Evolutionary conservation across 2,113 vertebrate species (phyloP).

Genomic region (Syngnathus scovelli): DNA sequence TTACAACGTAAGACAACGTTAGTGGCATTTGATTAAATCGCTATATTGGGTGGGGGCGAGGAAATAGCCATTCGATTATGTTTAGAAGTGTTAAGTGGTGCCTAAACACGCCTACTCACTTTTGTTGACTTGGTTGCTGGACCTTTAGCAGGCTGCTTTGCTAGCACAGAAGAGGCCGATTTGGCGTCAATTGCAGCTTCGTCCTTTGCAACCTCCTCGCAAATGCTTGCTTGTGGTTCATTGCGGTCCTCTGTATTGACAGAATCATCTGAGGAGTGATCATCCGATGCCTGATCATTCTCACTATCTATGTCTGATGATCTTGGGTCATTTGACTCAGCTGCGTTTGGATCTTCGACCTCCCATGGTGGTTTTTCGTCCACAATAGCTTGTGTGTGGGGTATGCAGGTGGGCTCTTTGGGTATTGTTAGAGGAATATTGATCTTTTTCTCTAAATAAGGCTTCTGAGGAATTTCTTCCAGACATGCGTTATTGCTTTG

Average conservation of each 20-base stretch:
- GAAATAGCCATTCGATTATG: too few relatives aligned
- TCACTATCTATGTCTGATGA: constrained; percentile 35
- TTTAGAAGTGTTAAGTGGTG: too few relatives aligned
- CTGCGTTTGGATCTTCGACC: neutral
- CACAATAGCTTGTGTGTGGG: constrained; percentile 31
- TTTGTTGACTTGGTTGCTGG: constrained; percentile 9
- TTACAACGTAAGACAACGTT: too few relatives aligned
- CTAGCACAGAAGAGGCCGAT: neutral
- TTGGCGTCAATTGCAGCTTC: neutral
- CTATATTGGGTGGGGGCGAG: too few relatives aligned
- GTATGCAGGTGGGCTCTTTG: neutral
- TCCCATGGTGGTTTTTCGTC: constrained; percentile 52
- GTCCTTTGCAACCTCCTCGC: neutral
- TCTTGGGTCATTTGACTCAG: constrained; percentile 3
- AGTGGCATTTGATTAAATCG: too few relatives aligned
- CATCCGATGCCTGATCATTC: constrained; percentile 1
- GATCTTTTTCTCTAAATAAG: neutral
- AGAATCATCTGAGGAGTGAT: too few relatives aligned
- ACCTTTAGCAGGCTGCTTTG: neutral
- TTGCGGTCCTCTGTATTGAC: neutral
- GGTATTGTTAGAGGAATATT: neutral
- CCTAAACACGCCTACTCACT: constrained; percentile 27
- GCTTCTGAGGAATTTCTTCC: neutral
- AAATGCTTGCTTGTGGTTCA: neutral
- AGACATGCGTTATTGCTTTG: neutral